phyloP scores from a whole-genome alignment of 2,888 invertebrate species.

The Alloplasta piceator region DNA sequence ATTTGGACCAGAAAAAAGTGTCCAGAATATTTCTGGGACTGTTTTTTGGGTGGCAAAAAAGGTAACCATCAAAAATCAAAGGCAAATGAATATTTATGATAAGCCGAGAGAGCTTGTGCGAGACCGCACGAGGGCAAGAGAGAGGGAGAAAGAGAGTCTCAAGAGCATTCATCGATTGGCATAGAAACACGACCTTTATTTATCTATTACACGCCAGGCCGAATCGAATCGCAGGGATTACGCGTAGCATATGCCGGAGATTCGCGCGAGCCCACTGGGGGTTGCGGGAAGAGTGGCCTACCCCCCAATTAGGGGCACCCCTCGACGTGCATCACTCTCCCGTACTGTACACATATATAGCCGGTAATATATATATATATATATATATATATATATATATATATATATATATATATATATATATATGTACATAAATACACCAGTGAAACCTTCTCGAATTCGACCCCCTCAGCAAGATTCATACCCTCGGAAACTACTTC shows the following conservation, averaged over 20 bases:
- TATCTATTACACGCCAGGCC: slow-evolving; percentile 81
- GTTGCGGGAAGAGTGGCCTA: slow-evolving; percentile 77
- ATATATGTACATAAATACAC: not conserved
- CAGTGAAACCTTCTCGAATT: slow-evolving; percentile 41
- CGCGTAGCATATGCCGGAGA: slow-evolving; percentile 81
- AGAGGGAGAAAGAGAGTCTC: slow-evolving; percentile 47
- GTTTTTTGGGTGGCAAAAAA: not conserved
- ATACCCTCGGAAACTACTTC: slow-evolving; percentile 82
- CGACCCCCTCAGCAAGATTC: slow-evolving; percentile 66
- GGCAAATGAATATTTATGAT: slow-evolving; percentile 50
- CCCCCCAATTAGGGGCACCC: slow-evolving; percentile 82
- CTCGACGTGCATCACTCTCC: slow-evolving; percentile 71
- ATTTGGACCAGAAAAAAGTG: slow-evolving; percentile 3
- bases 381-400: not conserved
- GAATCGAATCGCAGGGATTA: slow-evolving; percentile 80
- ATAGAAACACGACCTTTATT: slow-evolving; percentile 79
- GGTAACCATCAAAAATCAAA: slow-evolving; percentile 25
- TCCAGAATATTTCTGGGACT: not conserved
- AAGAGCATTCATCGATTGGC: slow-evolving; percentile 72
- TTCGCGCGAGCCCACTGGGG: slow-evolving; percentile 67
- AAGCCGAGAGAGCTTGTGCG: too few relatives aligned
- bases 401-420: not conserved
- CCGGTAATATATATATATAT: not conserved
- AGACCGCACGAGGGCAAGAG: slow-evolving; percentile 27
- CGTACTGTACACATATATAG: slow-evolving; percentile 15